Conservation (phyloP, 23 tunicate species). For the Styela plicata region DNA sequence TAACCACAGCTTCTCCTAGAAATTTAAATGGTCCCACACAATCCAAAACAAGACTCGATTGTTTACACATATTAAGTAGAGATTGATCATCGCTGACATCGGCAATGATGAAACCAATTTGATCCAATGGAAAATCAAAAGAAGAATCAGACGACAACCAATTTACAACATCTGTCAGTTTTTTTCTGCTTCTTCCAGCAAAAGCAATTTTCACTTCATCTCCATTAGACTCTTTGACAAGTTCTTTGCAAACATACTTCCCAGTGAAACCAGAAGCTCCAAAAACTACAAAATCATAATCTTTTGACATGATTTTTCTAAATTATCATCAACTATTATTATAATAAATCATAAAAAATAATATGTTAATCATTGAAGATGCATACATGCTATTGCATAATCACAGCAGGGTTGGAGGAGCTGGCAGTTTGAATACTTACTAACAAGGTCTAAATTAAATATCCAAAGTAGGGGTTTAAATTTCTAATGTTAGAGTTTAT, state of each 20-base stretch:
- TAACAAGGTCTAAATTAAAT: no score
- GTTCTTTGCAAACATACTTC: conserved; percentile 63
- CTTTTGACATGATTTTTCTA: conserved; percentile 2
- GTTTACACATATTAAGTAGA: conserved; percentile 57
- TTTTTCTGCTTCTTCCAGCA: conserved; percentile 72
- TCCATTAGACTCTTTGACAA: conserved; percentile 17
- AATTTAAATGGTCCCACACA: conserved; percentile 96
- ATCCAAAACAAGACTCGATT: conserved; percentile 60
- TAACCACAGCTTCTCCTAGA: conserved; percentile 88
- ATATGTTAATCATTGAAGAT: no score
- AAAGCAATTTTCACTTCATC: conserved; percentile 69
- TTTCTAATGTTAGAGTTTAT: no score
- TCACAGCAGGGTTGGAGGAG: no score
- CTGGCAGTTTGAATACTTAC: no score
- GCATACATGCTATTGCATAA: no score
- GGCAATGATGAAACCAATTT: conserved; percentile 47
- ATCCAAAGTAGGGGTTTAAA: no score
- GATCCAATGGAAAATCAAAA: neutral
- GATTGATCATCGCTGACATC: conserved; percentile 63
- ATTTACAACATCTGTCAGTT: conserved; percentile 34
- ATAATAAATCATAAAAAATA: no score
- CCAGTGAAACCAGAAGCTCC: conserved; percentile 99
- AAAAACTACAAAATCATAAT: conserved; percentile 74
- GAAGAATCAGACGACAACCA: neutral
- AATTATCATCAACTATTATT: no score